A percentile compares a stretch with the other conserved stretches of the same genome.
Evolutionary conservation across 2,888 invertebrate genomes (phyloP).

Genomic region (Ephialtes manifestator): DNA sequence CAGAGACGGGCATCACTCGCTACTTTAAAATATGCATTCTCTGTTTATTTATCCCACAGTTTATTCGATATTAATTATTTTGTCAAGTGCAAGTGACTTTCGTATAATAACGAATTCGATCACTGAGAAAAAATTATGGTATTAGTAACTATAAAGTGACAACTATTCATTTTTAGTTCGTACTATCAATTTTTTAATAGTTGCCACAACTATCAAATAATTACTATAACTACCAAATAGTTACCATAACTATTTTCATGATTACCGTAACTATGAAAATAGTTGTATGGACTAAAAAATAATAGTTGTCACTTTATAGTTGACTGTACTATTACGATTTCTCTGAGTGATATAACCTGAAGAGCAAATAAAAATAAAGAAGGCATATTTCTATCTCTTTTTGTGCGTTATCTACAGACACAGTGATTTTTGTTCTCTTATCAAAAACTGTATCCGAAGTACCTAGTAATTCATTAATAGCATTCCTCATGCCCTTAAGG

Average conservation of each 20-base stretch:
- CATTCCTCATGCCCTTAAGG: background rate
- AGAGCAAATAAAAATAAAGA: background rate
- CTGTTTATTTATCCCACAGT: background rate
- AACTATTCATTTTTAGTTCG: too few species aligned
- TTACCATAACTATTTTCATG: too few species aligned
- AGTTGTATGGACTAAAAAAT: too few species aligned
- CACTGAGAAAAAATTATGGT: too few species aligned
- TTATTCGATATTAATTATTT: background rate
- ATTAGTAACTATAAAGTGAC: too few species aligned
- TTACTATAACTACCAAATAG: too few species aligned
- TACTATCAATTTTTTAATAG: too few species aligned
- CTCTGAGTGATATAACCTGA: too few species aligned
- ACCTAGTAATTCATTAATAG: background rate
- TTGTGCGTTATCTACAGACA: slow-evolving; percentile 13
- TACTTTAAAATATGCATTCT: background rate
- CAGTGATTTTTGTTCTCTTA: slow-evolving; percentile 14
- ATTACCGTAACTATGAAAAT: too few species aligned
- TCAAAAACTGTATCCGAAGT: background rate
- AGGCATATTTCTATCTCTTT: background rate
- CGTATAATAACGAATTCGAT: background rate
- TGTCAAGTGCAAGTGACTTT: background rate
- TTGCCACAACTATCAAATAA: too few species aligned
- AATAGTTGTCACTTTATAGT: too few species aligned
- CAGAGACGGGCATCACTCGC: background rate
- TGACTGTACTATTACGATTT: too few species aligned